A percentile compares a stretch with the other conserved stretches of the same genome.
These are phyloP conservation scores for Grallaria varia DNA, from an alignment of 2,113 vertebrate species.

Conservation along the genomic window DNA sequence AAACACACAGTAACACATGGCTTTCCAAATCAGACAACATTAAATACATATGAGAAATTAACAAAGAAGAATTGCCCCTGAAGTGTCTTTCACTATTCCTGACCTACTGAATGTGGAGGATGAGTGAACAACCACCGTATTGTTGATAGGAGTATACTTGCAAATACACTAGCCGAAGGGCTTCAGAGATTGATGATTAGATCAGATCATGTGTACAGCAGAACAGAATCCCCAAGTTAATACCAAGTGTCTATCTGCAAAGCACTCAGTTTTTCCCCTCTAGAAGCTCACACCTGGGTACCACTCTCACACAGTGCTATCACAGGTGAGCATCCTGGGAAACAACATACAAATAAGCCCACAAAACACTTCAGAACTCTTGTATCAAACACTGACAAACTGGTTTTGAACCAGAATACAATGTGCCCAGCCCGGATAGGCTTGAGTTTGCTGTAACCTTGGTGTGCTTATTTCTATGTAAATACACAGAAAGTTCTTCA, in stretches of 20 bases:
- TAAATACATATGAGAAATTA: background rate
- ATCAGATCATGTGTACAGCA: background rate
- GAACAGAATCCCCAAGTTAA: background rate
- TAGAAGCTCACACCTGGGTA: constrained; percentile 3
- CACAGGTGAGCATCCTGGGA: background rate
- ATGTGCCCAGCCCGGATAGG: background rate
- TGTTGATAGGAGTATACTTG: background rate
- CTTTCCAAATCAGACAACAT: background rate
- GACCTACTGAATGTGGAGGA: background rate
- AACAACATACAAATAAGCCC: background rate
- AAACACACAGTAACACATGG: background rate
- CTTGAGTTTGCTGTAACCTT: background rate
- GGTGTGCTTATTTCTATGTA: background rate
- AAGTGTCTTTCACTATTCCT: background rate
- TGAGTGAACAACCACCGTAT: background rate
- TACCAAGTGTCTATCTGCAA: background rate
- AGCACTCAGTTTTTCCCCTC: background rate
- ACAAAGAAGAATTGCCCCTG: background rate
- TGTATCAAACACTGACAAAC: background rate
- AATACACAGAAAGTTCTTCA: constrained; percentile 9
- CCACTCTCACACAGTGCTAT: background rate
- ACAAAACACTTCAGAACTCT: background rate
- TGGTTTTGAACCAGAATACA: background rate
- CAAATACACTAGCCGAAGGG: background rate
- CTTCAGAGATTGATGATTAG: background rate